Percentiles rank a stretch among this genome's conserved stretches.
These are phyloP conservation scores for Procambarus virginalis DNA, from an alignment of 1,140 invertebrate genomes.

Conservation along the genomic window DNA sequence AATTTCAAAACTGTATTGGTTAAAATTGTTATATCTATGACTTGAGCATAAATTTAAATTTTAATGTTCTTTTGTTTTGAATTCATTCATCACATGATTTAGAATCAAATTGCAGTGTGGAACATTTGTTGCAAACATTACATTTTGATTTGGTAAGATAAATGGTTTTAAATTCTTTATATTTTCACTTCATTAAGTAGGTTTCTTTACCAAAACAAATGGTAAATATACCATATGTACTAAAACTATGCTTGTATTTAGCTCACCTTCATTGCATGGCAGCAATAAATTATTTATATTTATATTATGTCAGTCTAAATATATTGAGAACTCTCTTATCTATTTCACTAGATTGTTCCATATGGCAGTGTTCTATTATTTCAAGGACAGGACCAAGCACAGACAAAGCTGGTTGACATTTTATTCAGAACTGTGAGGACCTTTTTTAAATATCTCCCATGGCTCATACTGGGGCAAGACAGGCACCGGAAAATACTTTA, in stretches of 20 bases:
- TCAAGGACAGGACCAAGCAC: too few species aligned
- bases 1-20: neutral
- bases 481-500: too few species aligned
- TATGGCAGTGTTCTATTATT: too few species aligned
- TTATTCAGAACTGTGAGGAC: too few species aligned
- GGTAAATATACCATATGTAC: neutral
- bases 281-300: neutral
- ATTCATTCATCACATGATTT: neutral
- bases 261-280: neutral
- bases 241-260: neutral
- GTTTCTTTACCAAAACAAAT: constrained; percentile 13
- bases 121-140: neutral
- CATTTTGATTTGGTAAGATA: neutral
- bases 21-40: neutral
- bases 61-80: neutral
- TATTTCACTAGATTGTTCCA: neutral
- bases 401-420: too few species aligned
- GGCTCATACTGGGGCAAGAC: too few species aligned
- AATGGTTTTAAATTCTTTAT: neutral
- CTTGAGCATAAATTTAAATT: neutral
- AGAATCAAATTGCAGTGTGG: neutral
- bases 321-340: neutral
- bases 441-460: too few species aligned
- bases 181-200: neutral
- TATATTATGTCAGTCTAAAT: neutral